Evolutionary conservation across 2,113 vertebrate species (phyloP), one percentile per base, ranked within the genome.

Genomic region (Cyprinodon tularosa): DNA sequence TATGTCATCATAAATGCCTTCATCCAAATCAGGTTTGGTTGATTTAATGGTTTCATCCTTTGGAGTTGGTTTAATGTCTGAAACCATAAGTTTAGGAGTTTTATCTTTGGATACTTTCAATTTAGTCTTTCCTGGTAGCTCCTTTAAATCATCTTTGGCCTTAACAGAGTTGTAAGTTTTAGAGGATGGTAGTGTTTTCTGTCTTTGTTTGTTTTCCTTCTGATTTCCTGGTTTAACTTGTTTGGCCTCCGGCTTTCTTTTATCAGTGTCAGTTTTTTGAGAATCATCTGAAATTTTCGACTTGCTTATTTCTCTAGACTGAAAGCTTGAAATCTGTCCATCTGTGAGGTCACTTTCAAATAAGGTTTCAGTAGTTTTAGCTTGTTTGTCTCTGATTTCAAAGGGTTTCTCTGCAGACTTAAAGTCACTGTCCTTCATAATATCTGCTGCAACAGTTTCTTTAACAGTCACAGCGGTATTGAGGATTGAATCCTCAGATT

Each of bases 21-120:
- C 83, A 75, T 44, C 72, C 20, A 63, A 53, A 50, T n/a, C 66
- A 75, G 86, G 74, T 84, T 82, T 78, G 45, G 39, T 17, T 22
- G 66, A 72, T 22, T n/a, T 69, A 86, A 82, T 74, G 42, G 17
- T 89, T 80, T 71, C 72, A 80, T 83, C 63, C 14, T 72, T 50
- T 20, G 67, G n/a, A 63, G 37, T 48, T 65, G 66, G 66, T 84
- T 29, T 61, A 62, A 62, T 75, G 47, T 64, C 29, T 29, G 20
- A 36, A n/a, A 40, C 40, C 73, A 12, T n/a, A 40, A 37, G 13
- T 60, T 63, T 22, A 61, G 70, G 15, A 14, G 42, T 45, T 45
- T 63, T 68, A 11, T 73, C 71, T 48, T 71, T 73, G 44, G 60
- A 62, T 62, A 39, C 53, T 61, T 61, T 45, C 17, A 47, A 47